Base-by-base conservation (phyloP, 2,797 vertebrate genomes). In the Smutsia temminckii region DNA sequence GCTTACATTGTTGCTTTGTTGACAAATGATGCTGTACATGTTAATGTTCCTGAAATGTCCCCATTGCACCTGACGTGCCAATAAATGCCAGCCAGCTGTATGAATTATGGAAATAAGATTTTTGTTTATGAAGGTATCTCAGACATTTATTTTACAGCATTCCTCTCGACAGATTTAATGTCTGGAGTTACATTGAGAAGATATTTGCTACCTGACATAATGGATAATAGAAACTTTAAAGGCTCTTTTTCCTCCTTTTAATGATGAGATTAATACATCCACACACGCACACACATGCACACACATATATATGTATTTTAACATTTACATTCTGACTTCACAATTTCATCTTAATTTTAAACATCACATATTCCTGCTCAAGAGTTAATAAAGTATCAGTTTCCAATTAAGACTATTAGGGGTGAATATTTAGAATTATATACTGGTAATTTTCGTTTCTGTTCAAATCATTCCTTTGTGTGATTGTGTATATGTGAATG, bases 51-150 rank as follows among this genome's bases (percentile, higher is more conserved):
- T 98, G 98, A 98, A 98, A 98, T 98, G 98, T 99, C 99, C 99
- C 99, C 98, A 98, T 98, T 99, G 99, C 98, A 99, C 98, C 98
- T 99, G 98, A 99, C 98, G 98, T 99, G 99, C 98, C 98, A 99
- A 99, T 98, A 99, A 99, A 99, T 98, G 99, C 98, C 98, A 99
- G 98, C 98, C 98, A 99, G 98, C 98, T 99, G 98, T 98, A 98
- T 98, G 98, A 99, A 98, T 99, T 99, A 98, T 98, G 98, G 98
- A 99, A 99, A 99, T 99, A 99, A 99, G 98, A 99, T 99, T 99
- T 99, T 99, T 99, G 99, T 99, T 99, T 99, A 99, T 99, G 99
- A 99, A 99, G 98, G 98, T 99, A 98, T 98, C 98, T 98, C 98
- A 98, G 98, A 99, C 98, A 98, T 99, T 99, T 99, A 98, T 99